Evolutionary conservation across 2,113 vertebrate species (phyloP).

Genomic region (Hyla sarda): DNA sequence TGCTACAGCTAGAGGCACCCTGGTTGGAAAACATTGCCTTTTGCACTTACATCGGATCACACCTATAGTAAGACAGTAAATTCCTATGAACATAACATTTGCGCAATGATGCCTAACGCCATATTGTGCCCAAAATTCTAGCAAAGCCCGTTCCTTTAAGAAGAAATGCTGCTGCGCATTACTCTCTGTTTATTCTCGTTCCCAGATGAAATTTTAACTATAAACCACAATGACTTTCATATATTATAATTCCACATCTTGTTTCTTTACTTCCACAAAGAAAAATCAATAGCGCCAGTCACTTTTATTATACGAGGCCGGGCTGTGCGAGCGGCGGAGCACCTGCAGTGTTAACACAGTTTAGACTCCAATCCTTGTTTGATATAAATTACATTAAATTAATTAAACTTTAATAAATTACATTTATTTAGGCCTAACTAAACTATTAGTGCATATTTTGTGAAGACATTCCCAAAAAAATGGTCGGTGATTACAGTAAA

Average conservation of each 20-base stretch:
- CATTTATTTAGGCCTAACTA: constrained; percentile 49
- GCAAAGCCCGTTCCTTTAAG: background rate
- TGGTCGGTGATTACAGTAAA: background rate
- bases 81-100: no score
- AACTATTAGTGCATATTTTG: constrained; percentile 13
- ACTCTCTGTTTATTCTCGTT: background rate
- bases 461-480: background rate
- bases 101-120: no score
- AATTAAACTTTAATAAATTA: constrained; percentile 35
- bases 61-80: no score
- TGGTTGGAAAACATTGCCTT: no score
- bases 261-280: no score
- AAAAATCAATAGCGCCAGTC: background rate
- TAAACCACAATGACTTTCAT: background rate
- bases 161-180: background rate
- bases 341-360: constrained; percentile 32
- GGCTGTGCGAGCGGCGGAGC: background rate
- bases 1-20: no score
- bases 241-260: background rate
- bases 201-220: background rate
- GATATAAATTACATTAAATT: constrained; percentile 38
- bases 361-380: constrained; percentile 24
- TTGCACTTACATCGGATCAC: no score
- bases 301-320: background rate
- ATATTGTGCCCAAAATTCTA: background rate